Base-by-base conservation (phyloP, 1,140 invertebrate genomes). In the Drosophila oshimai region DNA sequence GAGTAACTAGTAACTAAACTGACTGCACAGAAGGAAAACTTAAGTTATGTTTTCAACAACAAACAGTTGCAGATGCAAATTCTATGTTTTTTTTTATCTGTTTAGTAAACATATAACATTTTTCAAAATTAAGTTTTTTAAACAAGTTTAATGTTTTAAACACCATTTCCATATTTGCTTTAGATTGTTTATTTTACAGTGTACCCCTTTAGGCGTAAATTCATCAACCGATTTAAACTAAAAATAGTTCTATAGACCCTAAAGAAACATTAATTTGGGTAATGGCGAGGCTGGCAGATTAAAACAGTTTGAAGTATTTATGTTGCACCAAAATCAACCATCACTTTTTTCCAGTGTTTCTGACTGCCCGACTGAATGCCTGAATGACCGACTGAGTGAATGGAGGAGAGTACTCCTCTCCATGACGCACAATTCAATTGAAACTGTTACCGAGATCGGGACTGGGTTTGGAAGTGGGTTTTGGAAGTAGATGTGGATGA, bases 361-460 rank as follows among this genome's bases (percentile, higher is more conserved):
- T 5, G 22, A 26, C 18, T 15, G 50, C 12, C n/a, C 39, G 20
- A 34, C 24, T 26, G 46, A 22, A 18, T 39, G 45, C 18, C 55
- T 50, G 34, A 60, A 49, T 50, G 33, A 39, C 44, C 42, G 44
- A 49, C 33, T 50, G 54, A 49, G 17, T 67, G 62, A 50, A 37
- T 49, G 34, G 20, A 49, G 54, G 34, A 42, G 58, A 50, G 24
- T 24, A 49, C 26, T 41, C 28, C 36, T 12, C 33, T 49, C 61
- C 24, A 50, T 24, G 64, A 73, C 70, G 70, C 70, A 74, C 69
- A 73, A 65, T 74, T 74, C 58, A 74, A 73, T 64, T 74, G 70
- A 74, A 74, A 72, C 55, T 72, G 68, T 72, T 71, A 49, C 54
- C 42, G 54, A 26, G 37, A 71, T 50, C 18, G 39, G 50, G 42